Base-by-base conservation (phyloP, 2,888 invertebrate genomes). In the Orthosia incerta region DNA sequence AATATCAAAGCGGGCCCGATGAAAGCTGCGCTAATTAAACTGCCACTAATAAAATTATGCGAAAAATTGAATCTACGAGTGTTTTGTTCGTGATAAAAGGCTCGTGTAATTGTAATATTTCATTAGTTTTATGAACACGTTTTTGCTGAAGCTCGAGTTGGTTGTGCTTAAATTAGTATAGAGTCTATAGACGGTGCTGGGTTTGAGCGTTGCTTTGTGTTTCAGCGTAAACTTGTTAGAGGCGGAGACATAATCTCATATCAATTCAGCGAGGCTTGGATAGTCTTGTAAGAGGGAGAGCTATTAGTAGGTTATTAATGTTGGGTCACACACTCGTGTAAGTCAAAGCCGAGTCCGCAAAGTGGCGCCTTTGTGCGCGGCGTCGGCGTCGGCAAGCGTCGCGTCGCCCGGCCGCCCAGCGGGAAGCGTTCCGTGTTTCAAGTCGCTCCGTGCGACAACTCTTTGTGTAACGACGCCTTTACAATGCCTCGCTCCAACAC, bases 21-120 rank as follows among this genome's bases (percentile, higher is more conserved):
- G 93, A 95, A 95, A 95, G 96, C 94, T 91, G 91, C 94, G 95
- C 94, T 96, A 96, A 96, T 96, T 96, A 96, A 96, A 96, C 95
- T 95, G 95, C 93, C 94, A 93, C 94, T 96, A 95, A 96, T 96
- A 95, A 95, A 95, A 95, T 96, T 95, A 96, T 94, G 92, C 88
- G 94, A 95, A 95, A 95, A 95, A 95, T 93, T 93, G 90, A 94
- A 94, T 94, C 91, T 90, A 87, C 86, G 89, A 92, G 91, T 91
- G 91, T 92, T 92, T 91, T 92, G 89, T 90, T 89, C 89, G 80
- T 84, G 89, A 89, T 90, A 89, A 91, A 92, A 91, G 88, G 87
- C 86, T 89, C 89, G 87, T 89, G 80, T 89, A 88, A 91, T 89
- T 87, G 87, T 79, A 80, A 88, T 86, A 87, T 87, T 88, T 80